phyloP scores from a whole-genome alignment of 2,888 invertebrate genomes.

The Serripes groenlandicus region DNA sequence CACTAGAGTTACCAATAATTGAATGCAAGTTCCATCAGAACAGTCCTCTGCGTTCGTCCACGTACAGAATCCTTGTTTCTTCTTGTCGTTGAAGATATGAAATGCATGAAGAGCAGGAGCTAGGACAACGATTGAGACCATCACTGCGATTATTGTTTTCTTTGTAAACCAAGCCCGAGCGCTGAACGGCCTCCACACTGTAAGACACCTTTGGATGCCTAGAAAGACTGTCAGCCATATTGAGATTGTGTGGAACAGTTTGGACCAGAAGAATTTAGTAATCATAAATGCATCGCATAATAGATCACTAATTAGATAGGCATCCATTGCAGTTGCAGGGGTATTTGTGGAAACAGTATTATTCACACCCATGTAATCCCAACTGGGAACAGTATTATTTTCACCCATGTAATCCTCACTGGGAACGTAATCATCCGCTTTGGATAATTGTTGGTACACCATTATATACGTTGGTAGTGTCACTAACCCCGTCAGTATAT shows the following conservation, averaged over 20 bases:
- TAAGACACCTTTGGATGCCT: slow-evolving; percentile 57
- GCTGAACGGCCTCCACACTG: slow-evolving; percentile 30
- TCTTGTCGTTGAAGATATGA: slow-evolving; percentile 31
- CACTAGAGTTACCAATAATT: not conserved
- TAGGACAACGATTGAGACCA: not conserved
- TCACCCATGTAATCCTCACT: no score
- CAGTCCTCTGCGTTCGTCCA: slow-evolving; percentile 16
- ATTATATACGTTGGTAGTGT: no score
- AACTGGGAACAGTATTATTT: no score
- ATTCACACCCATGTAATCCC: no score
- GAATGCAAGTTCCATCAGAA: not conserved
- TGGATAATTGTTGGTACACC: no score
- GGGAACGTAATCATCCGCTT: no score
- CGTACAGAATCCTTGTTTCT: slow-evolving; percentile 11
- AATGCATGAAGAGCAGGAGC: slow-evolving; percentile 30
- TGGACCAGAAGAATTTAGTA: slow-evolving; percentile 52
- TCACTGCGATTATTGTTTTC: slow-evolving; percentile 6
- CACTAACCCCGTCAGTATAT: no score
- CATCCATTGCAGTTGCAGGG: no score
- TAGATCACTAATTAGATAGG: not conserved
- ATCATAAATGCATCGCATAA: slow-evolving; percentile 47
- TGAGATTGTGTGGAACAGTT: slow-evolving; percentile 64
- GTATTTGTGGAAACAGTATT: no score
- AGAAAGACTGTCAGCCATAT: slow-evolving; percentile 68
- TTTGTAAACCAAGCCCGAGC: slow-evolving; percentile 11